A percentile compares a stretch with the other conserved stretches of the same genome.
Conservation (phyloP, 92 coral and sea anemone genomes). For the Actinernus sp. region DNA sequence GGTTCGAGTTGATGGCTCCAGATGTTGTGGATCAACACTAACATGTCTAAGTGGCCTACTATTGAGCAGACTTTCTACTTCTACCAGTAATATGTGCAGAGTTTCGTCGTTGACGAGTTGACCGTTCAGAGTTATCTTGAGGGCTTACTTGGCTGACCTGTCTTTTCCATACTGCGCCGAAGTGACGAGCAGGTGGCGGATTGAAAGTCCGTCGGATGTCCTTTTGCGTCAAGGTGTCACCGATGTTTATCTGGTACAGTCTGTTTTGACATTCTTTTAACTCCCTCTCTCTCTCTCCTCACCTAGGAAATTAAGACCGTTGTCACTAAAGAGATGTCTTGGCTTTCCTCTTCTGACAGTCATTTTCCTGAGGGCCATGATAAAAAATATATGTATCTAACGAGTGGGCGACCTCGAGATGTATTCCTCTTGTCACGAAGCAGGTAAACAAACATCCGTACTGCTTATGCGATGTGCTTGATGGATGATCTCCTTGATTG, state of each 20-base stretch:
- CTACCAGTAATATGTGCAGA: constrained; percentile 18
- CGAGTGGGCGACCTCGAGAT: constrained; percentile 25
- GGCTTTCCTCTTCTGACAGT: constrained; percentile 26
- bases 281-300: constrained; percentile 18
- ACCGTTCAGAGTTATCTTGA: constrained; percentile 28
- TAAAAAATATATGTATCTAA: constrained; percentile 29
- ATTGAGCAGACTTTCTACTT: neutral
- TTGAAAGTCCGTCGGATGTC: constrained; percentile 19
- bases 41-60: constrained; percentile 9
- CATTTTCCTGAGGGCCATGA: constrained; percentile 40
- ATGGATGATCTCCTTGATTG: constrained; percentile 20
- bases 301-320: constrained; percentile 20
- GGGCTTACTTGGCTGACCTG: constrained; percentile 25
- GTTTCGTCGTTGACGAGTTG: too few relatives aligned
- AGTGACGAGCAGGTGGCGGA: constrained; percentile 25
- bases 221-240: constrained; percentile 19
- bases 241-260: constrained; percentile 9
- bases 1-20: constrained; percentile 9
- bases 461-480: too few relatives aligned
- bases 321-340: constrained; percentile 15
- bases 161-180: too few relatives aligned
- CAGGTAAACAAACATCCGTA: constrained; percentile 36
- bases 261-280: neutral
- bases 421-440: constrained; percentile 26
- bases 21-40: constrained; percentile 18